Evolutionary conservation across 2,113 vertebrate species (phyloP), one percentile per base, ranked within the genome.

Genomic region (Vanacampus margaritifer): DNA sequence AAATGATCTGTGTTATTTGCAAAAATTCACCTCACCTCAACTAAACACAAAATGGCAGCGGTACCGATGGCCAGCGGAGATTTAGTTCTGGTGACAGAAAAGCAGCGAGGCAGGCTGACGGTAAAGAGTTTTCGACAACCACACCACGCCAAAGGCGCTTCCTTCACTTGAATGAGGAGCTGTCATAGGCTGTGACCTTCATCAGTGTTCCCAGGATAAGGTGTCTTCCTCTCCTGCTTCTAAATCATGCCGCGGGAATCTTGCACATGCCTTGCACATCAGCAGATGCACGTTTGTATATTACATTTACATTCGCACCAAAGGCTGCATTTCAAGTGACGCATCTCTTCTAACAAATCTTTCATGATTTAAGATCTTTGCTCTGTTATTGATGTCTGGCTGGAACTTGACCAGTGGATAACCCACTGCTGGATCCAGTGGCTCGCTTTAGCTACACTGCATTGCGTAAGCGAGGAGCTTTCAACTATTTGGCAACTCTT

Each of bases 131-230:
- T 75, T 16, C 53, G 32, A 72, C 26, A 57, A 68, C 28, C 48
- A 59, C 45, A 43, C 71, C 36, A 71, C 51, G 36, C 66, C 51
- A 45, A 72, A 69, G 54, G 61, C 60, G 72, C 58, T 72, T 73
- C 54, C 66, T 62, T 77, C 71, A 67, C 28, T 71, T 81, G 70
- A 66, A 83, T 73, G 69, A 79, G 56, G 71, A 71, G 46, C 35
- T 72, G 72, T 80, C 39, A 58, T 45, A 63, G 69, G 65, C 41
- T 51, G 48, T 43, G 72, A 81, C 73, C 71, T 79, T 75, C 69
- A 76, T 60, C 57, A 36, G 69, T 6, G 39, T 23, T n/a, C 28
- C 51, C 41, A 50, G 35, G 48, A 73, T 12, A 37, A 13, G 35
- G 1, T 13, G 43, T 84, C 50, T 66, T 43, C 60, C 60, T 62